These are phyloP conservation scores for Caenorhabditis macrosperma DNA, from an alignment of 2,888 invertebrate species.

Conservation along the genomic window DNA sequence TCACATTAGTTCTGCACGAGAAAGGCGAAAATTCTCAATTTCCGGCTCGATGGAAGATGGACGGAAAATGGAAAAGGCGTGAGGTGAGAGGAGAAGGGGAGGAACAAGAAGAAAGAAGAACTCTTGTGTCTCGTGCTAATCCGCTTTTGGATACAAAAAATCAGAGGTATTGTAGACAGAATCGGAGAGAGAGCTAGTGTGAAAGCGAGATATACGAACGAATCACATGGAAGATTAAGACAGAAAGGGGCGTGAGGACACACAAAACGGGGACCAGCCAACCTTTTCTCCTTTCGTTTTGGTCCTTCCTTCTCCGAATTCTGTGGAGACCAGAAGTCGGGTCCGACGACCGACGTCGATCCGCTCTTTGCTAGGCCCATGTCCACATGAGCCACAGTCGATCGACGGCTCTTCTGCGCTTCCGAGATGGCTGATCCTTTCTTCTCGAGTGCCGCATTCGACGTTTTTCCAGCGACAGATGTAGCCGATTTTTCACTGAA, in stretches of 20 bases:
- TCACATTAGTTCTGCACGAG: conserved; percentile 10
- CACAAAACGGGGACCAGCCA: not conserved
- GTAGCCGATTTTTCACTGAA: conserved; percentile 23
- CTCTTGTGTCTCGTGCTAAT: conserved; percentile 31
- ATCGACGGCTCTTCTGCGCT: not conserved
- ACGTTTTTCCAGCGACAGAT: not conserved
- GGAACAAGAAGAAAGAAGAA: not conserved
- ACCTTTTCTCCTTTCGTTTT: conserved; percentile 29
- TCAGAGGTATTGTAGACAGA: conserved; percentile 1
- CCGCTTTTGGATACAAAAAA: conserved; percentile 33
- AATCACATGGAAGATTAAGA: not conserved
- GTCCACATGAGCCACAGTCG: conserved; percentile 19
- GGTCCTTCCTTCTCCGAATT: conserved; percentile 33
- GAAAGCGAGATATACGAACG: not conserved
- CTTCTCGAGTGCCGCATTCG: not conserved
- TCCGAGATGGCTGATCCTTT: not conserved
- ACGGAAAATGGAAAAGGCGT: not conserved
- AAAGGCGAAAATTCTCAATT: conserved; percentile 7
- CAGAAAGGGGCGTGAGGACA: not conserved
- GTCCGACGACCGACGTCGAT: conserved; percentile 32
- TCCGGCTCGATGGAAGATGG: conserved; percentile 5
- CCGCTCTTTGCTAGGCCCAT: conserved; percentile 35
- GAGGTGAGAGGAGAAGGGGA: not conserved
- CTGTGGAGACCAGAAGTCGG: conserved; percentile 45
- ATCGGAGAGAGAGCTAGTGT: not conserved